Conservation (phyloP, 2,113 vertebrate genomes). For the Gambusia affinis region DNA sequence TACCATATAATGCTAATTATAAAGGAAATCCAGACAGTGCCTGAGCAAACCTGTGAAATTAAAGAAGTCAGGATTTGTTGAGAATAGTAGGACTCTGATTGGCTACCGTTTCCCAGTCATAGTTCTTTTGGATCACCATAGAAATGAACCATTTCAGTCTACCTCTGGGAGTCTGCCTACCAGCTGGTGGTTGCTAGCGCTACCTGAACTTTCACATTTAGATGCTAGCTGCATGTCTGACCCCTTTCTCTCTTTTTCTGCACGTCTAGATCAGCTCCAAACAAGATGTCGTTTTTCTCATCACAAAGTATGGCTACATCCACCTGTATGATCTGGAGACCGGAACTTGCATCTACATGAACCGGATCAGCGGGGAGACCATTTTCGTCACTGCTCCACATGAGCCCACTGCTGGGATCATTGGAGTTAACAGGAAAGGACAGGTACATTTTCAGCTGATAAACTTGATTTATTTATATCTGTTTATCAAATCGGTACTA, state of each 20-base stretch:
- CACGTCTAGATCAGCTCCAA: conserved; percentile 92
- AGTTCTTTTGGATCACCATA: not conserved
- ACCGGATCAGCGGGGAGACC: conserved; percentile 98
- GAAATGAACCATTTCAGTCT: not conserved
- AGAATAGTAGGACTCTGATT: too few relatives aligned
- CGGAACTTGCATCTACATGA: conserved; percentile 99
- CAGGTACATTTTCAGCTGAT: conserved; percentile 81
- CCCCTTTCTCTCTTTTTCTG: conserved; percentile 7
- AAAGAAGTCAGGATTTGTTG: too few relatives aligned
- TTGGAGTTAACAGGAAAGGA: conserved; percentile 98
- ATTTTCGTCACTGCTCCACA: conserved; percentile 98
- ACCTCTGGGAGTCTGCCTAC: not conserved
- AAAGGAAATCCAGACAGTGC: not conserved
- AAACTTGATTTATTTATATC: not conserved
- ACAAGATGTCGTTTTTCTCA: conserved; percentile 97
- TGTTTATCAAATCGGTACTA: not conserved
- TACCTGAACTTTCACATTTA: not conserved
- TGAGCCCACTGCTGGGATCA: conserved; percentile 97
- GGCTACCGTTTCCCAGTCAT: not conserved
- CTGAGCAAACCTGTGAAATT: too few relatives aligned
- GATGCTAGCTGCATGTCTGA: not conserved
- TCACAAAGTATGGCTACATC: conserved; percentile 99
- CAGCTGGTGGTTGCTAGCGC: not conserved
- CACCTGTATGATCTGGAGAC: conserved; percentile 98
- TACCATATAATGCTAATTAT: not conserved